A percentile compares a stretch with the other conserved stretches of the same genome.
Evolutionary conservation across 1,140 invertebrate genomes (phyloP).

Genomic region (Physella acuta): DNA sequence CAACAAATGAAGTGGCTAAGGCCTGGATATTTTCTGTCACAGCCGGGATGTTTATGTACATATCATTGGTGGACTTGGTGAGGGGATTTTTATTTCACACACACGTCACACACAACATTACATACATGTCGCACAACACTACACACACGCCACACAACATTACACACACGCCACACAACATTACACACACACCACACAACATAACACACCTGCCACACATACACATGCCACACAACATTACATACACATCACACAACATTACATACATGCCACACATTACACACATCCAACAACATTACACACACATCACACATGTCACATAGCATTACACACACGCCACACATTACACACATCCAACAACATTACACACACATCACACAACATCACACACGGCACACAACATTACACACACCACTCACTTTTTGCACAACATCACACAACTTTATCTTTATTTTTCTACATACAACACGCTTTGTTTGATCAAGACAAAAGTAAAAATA

Average conservation of each 20-base stretch:
- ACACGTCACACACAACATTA: not conserved
- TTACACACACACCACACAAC: too few relatives aligned
- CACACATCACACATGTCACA: not conserved
- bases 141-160: not conserved
- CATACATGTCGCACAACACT: not conserved
- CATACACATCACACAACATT: not conserved
- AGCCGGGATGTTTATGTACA: constrained; percentile 70
- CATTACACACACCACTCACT: not conserved
- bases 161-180: too few relatives aligned
- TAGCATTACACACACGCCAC: not conserved
- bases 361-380: not conserved
- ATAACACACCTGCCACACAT: not conserved
- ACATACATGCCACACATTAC: not conserved
- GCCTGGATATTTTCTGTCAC: constrained; percentile 67
- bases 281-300: too few relatives aligned
- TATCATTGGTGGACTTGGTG: constrained; percentile 69
- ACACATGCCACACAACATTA: not conserved
- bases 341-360: not conserved
- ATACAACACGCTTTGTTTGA: too few relatives aligned
- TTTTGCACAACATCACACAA: not conserved
- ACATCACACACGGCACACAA: not conserved
- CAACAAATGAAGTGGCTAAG: constrained; percentile 47
- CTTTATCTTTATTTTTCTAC: not conserved
- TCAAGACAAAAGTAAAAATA: too few relatives aligned
- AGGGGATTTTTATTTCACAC: constrained; percentile 22